These are phyloP conservation scores for Nannoperca australis DNA, from an alignment of 2,797 vertebrate species.

Conservation along the genomic window DNA sequence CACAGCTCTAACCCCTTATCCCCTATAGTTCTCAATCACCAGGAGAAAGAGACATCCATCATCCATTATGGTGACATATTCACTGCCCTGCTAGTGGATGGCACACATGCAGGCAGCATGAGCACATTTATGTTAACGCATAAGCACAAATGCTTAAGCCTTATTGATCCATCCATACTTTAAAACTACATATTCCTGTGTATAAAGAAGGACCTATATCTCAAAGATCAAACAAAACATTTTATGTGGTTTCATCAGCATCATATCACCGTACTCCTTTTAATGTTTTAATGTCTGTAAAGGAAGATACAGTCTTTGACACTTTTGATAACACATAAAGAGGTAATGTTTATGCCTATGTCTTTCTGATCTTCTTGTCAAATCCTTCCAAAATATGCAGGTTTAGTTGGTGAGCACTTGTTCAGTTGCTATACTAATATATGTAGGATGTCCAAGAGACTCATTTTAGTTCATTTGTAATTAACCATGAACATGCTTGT, in stretches of 20 bases:
- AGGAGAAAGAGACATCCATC: constrained; percentile 40
- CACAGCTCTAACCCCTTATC: constrained; percentile 17
- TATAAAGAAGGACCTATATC: background rate
- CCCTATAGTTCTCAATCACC: constrained; percentile 40
- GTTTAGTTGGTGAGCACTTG: background rate
- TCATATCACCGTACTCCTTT: background rate
- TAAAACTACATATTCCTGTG: background rate
- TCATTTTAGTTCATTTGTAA: background rate
- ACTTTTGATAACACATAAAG: background rate
- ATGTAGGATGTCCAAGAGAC: background rate
- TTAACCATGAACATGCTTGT: background rate
- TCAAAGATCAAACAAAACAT: background rate
- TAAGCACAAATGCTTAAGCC: background rate
- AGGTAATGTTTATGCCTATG: too few species aligned
- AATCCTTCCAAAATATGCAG: too few species aligned
- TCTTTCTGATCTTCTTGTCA: too few species aligned
- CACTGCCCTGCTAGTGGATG: constrained; percentile 16
- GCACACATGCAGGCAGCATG: background rate
- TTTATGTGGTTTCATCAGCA: background rate
- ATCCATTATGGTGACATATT: constrained; percentile 53
- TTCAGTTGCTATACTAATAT: background rate
- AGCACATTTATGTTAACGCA: background rate
- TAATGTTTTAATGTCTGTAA: background rate
- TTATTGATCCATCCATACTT: background rate
- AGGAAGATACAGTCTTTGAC: background rate